A percentile compares a stretch with the other conserved stretches of the same genome.
Conservation (phyloP, 2,113 vertebrate species). For the Protomyctophum bolini region DNA sequence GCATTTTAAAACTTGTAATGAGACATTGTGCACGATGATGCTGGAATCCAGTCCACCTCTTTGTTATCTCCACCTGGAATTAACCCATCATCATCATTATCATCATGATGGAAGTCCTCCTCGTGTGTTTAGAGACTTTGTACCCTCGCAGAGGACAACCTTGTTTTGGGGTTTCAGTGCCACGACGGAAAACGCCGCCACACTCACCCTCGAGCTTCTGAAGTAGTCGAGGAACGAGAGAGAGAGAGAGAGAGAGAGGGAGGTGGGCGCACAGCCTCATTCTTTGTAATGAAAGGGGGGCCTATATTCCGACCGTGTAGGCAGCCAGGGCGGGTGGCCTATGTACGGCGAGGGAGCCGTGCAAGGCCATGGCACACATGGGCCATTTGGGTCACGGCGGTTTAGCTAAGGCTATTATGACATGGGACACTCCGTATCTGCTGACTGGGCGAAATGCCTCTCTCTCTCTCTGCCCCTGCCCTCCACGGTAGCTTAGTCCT, state of each 20-base stretch:
- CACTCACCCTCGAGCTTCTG: too few species aligned
- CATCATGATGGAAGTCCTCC: too few species aligned
- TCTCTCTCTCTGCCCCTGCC: constrained; percentile 1
- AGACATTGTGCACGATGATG: too few species aligned
- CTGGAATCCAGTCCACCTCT: too few species aligned
- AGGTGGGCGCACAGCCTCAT: background rate
- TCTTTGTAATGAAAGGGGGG: background rate
- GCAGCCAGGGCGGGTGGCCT: constrained; percentile 18
- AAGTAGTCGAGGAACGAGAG: too few species aligned
- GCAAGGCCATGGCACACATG: constrained; percentile 30
- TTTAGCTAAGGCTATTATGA: constrained; percentile 77
- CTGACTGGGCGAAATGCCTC: constrained; percentile 71
- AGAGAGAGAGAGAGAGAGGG: background rate
- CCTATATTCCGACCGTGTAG: constrained; percentile 6
- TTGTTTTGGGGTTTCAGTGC: too few species aligned
- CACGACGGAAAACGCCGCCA: too few species aligned
- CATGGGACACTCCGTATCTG: constrained; percentile 66
- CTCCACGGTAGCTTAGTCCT: constrained; percentile 58
- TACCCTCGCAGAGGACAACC: too few species aligned
- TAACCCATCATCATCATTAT: too few species aligned
- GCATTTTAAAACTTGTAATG: too few species aligned
- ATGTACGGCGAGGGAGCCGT: constrained; percentile 21
- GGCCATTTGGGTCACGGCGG: constrained; percentile 64
- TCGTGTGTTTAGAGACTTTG: too few species aligned
- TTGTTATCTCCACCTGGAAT: too few species aligned